Percentiles rank a stretch among this genome's conserved stretches.
phyloP scores from a whole-genome alignment of 2,888 invertebrate genomes.

The Lamellibrachia satsuma region DNA sequence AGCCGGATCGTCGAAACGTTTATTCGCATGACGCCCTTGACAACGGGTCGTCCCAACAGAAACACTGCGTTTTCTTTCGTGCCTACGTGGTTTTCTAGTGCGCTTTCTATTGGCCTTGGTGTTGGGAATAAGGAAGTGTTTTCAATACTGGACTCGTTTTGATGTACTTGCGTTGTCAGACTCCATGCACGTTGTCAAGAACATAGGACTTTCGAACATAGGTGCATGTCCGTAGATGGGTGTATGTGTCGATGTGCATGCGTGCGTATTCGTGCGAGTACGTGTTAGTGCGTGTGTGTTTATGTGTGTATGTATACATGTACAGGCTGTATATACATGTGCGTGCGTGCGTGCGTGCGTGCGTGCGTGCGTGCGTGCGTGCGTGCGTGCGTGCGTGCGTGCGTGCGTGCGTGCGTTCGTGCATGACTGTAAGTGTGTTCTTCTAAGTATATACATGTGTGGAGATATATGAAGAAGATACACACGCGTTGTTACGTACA shows the following conservation, averaged over 20 bases:
- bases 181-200: not conserved
- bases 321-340: too few relatives aligned
- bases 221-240: not conserved
- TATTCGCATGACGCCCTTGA: not conserved
- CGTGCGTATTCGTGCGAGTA: not conserved
- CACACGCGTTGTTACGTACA: not conserved
- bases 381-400: too few relatives aligned
- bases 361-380: too few relatives aligned
- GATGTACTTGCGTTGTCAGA: too few relatives aligned
- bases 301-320: too few relatives aligned
- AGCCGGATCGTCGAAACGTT: not conserved
- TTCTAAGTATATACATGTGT: not conserved
- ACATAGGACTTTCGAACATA: not conserved
- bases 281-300: not conserved
- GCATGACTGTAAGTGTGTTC: not conserved
- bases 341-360: too few relatives aligned
- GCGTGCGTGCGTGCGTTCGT: too few relatives aligned
- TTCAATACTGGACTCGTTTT: too few relatives aligned
- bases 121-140: not conserved
- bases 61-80: not conserved
- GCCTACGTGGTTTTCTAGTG: not conserved
- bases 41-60: not conserved
- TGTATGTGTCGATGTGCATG: not conserved
- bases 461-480: not conserved
- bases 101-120: not conserved